These are phyloP conservation scores for Castor canadensis DNA, from an alignment of 2,113 vertebrate species.

Conservation along the genomic window DNA sequence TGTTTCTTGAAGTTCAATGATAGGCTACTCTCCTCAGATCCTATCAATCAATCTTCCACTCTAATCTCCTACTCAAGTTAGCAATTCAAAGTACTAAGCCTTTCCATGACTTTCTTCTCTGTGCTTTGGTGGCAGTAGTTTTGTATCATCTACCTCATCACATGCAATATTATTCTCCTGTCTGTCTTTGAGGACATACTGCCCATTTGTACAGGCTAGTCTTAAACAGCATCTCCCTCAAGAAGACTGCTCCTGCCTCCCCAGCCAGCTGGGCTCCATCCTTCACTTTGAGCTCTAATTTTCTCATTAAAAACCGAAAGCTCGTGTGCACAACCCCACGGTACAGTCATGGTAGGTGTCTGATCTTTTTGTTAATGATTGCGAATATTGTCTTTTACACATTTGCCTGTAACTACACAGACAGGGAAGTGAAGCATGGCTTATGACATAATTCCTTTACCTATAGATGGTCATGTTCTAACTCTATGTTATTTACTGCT, in stretches of 20 bases:
- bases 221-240: neutral
- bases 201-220: neutral
- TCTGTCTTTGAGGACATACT: neutral
- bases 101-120: neutral
- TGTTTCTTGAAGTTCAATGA: neutral
- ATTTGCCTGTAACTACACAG: neutral
- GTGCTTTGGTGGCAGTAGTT: neutral
- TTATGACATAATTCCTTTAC: neutral
- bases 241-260: neutral
- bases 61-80: neutral
- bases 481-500: neutral
- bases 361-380: neutral
- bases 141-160: accelerated
- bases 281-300: neutral
- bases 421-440: neutral
- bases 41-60: neutral
- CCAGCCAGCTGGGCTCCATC: neutral
- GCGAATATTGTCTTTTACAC: neutral
- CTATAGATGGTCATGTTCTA: neutral
- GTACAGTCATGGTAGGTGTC: neutral
- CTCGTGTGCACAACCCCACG: neutral
- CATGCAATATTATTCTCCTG: neutral
- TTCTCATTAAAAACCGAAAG: neutral
- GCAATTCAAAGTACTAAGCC: neutral
- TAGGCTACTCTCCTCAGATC: neutral